Base-by-base conservation (phyloP, 2,113 vertebrate species). In the Salvelinus namaycush region DNA sequence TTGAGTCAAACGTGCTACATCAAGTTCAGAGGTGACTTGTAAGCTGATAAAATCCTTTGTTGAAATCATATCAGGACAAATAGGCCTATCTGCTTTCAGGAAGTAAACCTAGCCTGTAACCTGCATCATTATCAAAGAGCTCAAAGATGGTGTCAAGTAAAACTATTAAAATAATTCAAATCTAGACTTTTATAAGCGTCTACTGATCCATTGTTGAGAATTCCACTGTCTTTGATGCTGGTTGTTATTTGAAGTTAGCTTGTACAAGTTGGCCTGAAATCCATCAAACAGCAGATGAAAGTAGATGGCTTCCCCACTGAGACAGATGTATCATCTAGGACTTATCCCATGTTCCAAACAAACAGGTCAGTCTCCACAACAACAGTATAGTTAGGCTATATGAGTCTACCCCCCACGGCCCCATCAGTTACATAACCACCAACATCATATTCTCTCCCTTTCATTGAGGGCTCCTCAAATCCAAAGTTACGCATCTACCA, bases 201-300 rank as follows among this genome's bases (percentile, higher is more conserved):
- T 5, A 68, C 77, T 57, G 78, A 69, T 78, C 79, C 75, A 82
- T 80, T 77, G 80, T 44, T 79, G 72, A 12, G 69, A 70, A 80
- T 20, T 26, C 20, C 0, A 78, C 79, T 75, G 54, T 74, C 74
- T 83, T 72, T 83, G 81, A 84, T 78, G 79, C 39, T 22, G 14
- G 20, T 57, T 62, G 27, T 62, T 44, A 75, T 76, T 48, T 0
- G 4, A 76, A 72, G 76, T 67, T 83, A 59, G 51, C 49, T 34
- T 44, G 12, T 24, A 59, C n/a, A 69, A 68, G 72, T 76, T 34
- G 57, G 27, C 73, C 12, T 5, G 26, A 39, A 78, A 14, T 64
- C 18, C 54, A 67, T 9, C 0, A 49, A 65, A 20, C 59, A 1
- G 13, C 34, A 71, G 73, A 77, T 59, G 26, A 80, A 76, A 79